Percentiles rank a stretch among this genome's conserved stretches.
phyloP scores from a whole-genome alignment of 2,888 invertebrate species.

The Meteorus colon region DNA sequence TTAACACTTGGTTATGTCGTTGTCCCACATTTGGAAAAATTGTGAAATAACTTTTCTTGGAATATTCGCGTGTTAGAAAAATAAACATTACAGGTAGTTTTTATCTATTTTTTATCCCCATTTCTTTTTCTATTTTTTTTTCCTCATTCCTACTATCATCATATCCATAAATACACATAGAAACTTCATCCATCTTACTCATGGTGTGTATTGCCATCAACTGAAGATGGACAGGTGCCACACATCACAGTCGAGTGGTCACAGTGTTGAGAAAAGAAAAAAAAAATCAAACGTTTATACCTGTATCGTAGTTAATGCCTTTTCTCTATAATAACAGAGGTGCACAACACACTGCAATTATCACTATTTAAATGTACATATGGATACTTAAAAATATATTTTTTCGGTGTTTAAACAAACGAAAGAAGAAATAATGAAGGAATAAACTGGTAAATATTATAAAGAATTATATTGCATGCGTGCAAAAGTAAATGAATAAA shows the following conservation, averaged over 20 bases:
- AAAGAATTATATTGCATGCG: not conserved
- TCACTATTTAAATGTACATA: not conserved
- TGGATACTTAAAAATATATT: not conserved
- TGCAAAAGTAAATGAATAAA: constrained; percentile 2
- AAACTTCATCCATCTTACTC: not conserved
- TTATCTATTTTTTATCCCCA: not conserved
- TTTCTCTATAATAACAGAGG: not conserved
- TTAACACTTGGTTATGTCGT: not conserved
- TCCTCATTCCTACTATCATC: not conserved
- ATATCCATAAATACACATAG: not conserved
- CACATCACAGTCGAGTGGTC: not conserved
- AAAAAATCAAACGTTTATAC: not conserved
- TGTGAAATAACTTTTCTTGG: constrained; percentile 40
- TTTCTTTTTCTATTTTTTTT: not conserved
- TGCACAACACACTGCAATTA: not conserved
- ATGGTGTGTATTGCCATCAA: not conserved
- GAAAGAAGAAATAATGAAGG: not conserved
- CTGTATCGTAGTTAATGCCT: not conserved
- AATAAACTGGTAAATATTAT: not conserved
- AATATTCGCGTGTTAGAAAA: constrained; percentile 36
- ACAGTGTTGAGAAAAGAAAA: not conserved
- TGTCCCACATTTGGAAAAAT: not conserved
- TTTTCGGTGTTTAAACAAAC: not conserved
- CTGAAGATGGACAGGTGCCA: constrained; percentile 1
- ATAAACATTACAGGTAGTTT: not conserved